Conservation (phyloP, 2,797 vertebrate species). For the Chelon labrosus region DNA sequence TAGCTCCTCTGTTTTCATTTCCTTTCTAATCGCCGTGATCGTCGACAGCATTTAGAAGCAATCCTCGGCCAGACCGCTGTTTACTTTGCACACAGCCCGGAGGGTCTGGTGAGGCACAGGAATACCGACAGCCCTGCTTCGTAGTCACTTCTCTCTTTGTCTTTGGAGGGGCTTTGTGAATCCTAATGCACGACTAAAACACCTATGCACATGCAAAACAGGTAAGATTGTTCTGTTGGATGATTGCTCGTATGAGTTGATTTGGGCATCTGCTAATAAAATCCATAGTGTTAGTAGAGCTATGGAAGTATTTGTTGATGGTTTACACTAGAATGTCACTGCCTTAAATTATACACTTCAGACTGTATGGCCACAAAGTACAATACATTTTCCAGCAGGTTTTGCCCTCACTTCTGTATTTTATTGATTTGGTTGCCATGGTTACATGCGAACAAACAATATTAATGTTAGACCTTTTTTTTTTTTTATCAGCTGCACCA, state of each 20-base stretch:
- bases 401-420: background rate
- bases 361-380: no score
- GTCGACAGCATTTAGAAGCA: slow-evolving; percentile 68
- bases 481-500: no score
- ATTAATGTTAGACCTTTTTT: no score
- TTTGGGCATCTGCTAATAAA: slow-evolving; percentile 2
- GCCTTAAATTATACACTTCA: no score
- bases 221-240: background rate
- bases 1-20: slow-evolving; percentile 62
- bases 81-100: slow-evolving; percentile 65
- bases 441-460: background rate
- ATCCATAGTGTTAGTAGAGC: background rate
- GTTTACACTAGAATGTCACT: background rate
- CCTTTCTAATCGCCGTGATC: slow-evolving; percentile 66
- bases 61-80: slow-evolving; percentile 56
- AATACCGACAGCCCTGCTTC: slow-evolving; percentile 44
- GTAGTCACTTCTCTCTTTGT: slow-evolving; percentile 39
- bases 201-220: slow-evolving; percentile 3
- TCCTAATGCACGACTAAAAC: slow-evolving; percentile 33
- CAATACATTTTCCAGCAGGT: background rate
- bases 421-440: background rate
- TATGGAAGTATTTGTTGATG: slow-evolving; percentile 10
- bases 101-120: slow-evolving; percentile 41
- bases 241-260: slow-evolving; percentile 15
- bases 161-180: slow-evolving; percentile 43